phyloP scores from a whole-genome alignment of 1,140 invertebrate genomes.

The Listronotus oregonensis region DNA sequence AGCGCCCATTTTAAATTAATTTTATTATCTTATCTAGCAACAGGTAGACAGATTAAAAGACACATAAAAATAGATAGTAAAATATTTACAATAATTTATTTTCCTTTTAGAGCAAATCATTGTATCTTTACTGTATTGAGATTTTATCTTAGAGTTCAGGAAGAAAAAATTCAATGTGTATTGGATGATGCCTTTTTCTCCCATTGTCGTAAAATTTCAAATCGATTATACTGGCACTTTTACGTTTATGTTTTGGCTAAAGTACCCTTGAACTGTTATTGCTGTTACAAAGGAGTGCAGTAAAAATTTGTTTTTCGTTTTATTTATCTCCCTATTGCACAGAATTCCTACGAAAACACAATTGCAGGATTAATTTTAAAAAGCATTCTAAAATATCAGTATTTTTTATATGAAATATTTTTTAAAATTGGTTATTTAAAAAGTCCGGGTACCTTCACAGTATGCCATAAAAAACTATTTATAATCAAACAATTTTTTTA shows the following conservation, averaged over 20 bases:
- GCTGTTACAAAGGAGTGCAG: conserved; percentile 11
- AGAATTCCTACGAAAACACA: too few relatives aligned
- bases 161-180: conserved; percentile 19
- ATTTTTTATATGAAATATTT: too few relatives aligned
- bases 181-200: conserved; percentile 11
- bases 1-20: too few relatives aligned
- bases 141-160: conserved; percentile 11
- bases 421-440: too few relatives aligned
- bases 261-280: conserved; percentile 15
- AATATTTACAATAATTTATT: neutral
- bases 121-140: conserved; percentile 13
- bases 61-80: too few relatives aligned
- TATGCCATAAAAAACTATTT: too few relatives aligned
- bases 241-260: conserved; percentile 18
- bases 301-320: conserved; percentile 19
- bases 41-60: too few relatives aligned
- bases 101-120: neutral
- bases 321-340: conserved; percentile 3
- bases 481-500: too few relatives aligned
- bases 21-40: too few relatives aligned
- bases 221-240: conserved; percentile 29
- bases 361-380: too few relatives aligned
- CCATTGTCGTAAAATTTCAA: conserved; percentile 26
- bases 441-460: too few relatives aligned
- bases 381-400: too few relatives aligned